A percentile compares a stretch with the other conserved stretches of the same genome.
Evolutionary conservation across 2,888 invertebrate species (phyloP).

Genomic region (Meteorus colon): DNA sequence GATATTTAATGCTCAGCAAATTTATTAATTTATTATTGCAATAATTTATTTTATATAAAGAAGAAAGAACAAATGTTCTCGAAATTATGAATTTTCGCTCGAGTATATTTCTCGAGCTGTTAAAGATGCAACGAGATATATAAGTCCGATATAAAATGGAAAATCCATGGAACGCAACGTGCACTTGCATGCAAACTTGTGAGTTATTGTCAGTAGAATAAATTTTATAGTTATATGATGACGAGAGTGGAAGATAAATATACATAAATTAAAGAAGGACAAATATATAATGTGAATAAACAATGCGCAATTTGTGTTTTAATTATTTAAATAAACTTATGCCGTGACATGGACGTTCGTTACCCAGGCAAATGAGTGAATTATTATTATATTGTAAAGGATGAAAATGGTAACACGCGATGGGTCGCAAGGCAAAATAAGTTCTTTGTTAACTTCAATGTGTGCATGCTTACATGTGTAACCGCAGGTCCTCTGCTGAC

Average conservation of each 20-base stretch:
- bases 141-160: slow-evolving; percentile 53
- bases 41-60: no score
- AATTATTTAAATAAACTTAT: slow-evolving; percentile 71
- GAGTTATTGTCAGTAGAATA: not conserved
- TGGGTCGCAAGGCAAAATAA: not conserved
- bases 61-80: no score
- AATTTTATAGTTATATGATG: slow-evolving; percentile 30
- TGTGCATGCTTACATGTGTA: slow-evolving; percentile 2
- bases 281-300: slow-evolving; percentile 37
- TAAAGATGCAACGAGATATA: no score
- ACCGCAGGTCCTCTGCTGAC: not conserved
- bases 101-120: no score
- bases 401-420: slow-evolving; percentile 1
- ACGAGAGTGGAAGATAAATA: slow-evolving; percentile 45
- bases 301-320: slow-evolving; percentile 60
- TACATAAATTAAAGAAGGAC: slow-evolving; percentile 34
- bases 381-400: not conserved
- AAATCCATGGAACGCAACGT: slow-evolving; percentile 63
- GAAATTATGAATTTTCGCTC: no score
- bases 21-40: no score
- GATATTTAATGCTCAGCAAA: no score
- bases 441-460: slow-evolving; percentile 1
- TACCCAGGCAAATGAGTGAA: slow-evolving; percentile 70
- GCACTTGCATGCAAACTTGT: not conserved
- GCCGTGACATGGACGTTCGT: slow-evolving; percentile 65